These are phyloP conservation scores for Tetropium fuscum DNA, from an alignment of 2,888 invertebrate species.

Conservation along the genomic window DNA sequence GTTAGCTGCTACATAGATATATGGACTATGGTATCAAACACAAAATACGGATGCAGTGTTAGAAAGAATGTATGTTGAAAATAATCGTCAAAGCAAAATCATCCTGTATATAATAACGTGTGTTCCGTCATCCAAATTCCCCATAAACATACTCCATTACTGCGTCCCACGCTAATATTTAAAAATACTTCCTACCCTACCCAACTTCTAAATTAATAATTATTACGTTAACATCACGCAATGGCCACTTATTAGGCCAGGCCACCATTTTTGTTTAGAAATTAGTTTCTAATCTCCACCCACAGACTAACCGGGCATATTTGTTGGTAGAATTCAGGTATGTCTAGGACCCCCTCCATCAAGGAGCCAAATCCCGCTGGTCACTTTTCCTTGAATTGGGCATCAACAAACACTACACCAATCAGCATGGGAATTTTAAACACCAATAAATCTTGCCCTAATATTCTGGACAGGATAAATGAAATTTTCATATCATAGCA, in stretches of 20 bases:
- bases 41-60: too few relatives aligned
- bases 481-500: too few relatives aligned
- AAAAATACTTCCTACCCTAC: constrained; percentile 43
- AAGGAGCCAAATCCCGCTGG: constrained; percentile 28
- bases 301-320: constrained; percentile 33
- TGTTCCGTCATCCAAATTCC: not conserved
- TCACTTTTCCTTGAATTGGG: constrained; percentile 23
- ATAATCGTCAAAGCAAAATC: not conserved
- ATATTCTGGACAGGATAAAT: too few relatives aligned
- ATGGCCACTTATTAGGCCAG: constrained; percentile 49
- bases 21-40: too few relatives aligned
- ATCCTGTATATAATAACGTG: not conserved
- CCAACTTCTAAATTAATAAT: constrained; percentile 48
- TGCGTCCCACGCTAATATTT: constrained; percentile 21
- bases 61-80: too few relatives aligned
- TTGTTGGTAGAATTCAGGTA: constrained; percentile 35
- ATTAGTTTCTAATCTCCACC: constrained; percentile 51
- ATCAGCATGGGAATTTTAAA: constrained; percentile 16
- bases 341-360: constrained; percentile 15
- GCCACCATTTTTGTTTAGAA: constrained; percentile 47
- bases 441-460: constrained; percentile 26
- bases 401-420: constrained; percentile 14
- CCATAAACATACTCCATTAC: not conserved
- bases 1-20: too few relatives aligned
- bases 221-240: constrained; percentile 45